phyloP scores from a whole-genome alignment of 1,140 invertebrate genomes.

The Venturia canescens region DNA sequence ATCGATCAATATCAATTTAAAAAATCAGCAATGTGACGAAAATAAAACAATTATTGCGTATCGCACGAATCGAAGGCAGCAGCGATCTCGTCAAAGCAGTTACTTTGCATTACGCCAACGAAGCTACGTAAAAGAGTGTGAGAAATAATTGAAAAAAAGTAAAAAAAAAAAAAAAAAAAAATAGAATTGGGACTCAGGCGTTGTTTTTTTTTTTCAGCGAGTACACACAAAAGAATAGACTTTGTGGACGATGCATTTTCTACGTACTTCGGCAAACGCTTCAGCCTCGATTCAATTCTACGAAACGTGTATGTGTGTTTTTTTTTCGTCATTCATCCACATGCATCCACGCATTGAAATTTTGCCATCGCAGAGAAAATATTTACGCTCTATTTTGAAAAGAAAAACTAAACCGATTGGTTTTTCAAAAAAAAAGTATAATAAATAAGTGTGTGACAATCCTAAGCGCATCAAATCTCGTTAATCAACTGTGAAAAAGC shows the following conservation, averaged over 20 bases:
- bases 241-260: background rate
- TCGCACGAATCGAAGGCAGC: conserved; percentile 20
- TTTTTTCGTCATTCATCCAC: background rate
- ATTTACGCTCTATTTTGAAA: background rate
- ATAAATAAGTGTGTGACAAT: conserved; percentile 52
- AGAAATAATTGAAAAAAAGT: background rate
- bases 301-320: background rate
- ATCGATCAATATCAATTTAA: background rate
- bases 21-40: background rate
- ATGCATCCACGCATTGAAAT: conserved; percentile 4
- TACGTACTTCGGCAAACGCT: background rate
- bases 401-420: conserved; percentile 12
- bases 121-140: conserved; percentile 36
- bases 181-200: background rate
- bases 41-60: conserved; percentile 6
- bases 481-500: conserved; percentile 69
- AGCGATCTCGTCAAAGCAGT: conserved; percentile 26
- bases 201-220: conserved; percentile 30
- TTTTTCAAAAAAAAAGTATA: conserved; percentile 11
- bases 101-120: conserved; percentile 34
- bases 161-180: background rate
- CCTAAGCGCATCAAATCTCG: conserved; percentile 58
- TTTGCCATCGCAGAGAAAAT: background rate
- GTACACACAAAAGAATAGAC: conserved; percentile 11
- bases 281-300: conserved; percentile 6